A percentile compares a stretch with the other conserved stretches of the same genome.
phyloP scores from a whole-genome alignment of 2,888 invertebrate genomes.

The Marasmarcha lunaedactyla region DNA sequence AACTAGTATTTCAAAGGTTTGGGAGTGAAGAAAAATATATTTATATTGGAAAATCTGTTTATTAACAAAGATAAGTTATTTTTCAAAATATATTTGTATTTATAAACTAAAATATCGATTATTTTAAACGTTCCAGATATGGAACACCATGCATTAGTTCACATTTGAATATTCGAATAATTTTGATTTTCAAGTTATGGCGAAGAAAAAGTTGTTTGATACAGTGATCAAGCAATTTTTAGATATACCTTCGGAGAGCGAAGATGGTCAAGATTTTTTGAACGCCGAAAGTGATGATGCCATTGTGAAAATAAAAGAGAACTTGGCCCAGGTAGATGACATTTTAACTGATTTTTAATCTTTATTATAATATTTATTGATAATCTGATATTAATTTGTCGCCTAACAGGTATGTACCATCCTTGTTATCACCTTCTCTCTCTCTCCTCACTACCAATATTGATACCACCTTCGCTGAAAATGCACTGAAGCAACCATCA shows the following conservation, averaged over 20 bases:
- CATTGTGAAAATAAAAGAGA: conserved; percentile 6
- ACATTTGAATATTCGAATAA: neutral
- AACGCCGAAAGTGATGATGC: conserved; percentile 8
- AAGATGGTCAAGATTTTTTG: conserved; percentile 7
- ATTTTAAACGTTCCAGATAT: too few species aligned
- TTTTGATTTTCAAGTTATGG: conserved; percentile 6
- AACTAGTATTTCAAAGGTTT: too few species aligned
- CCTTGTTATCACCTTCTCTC: conserved; percentile 2
- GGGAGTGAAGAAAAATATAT: too few species aligned
- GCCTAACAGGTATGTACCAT: conserved; percentile 1
- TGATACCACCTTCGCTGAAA: neutral
- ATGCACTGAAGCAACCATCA: conserved; percentile 6
- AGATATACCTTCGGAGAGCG: conserved; percentile 5
- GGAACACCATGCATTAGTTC: too few species aligned
- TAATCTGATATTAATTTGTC: conserved; percentile 3
- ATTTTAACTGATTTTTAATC: too few species aligned
- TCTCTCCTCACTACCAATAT: conserved; percentile 4
- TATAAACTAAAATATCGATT: too few species aligned
- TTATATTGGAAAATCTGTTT: too few species aligned
- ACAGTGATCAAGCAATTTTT: conserved; percentile 6
- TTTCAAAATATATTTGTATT: too few species aligned
- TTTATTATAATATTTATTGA: too few species aligned
- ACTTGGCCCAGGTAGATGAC: too few species aligned
- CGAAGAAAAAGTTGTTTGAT: conserved; percentile 6
- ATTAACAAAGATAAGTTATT: too few species aligned